These are phyloP conservation scores for Crepidodera aurea DNA, from an alignment of 2,888 invertebrate genomes.

Conservation along the genomic window DNA sequence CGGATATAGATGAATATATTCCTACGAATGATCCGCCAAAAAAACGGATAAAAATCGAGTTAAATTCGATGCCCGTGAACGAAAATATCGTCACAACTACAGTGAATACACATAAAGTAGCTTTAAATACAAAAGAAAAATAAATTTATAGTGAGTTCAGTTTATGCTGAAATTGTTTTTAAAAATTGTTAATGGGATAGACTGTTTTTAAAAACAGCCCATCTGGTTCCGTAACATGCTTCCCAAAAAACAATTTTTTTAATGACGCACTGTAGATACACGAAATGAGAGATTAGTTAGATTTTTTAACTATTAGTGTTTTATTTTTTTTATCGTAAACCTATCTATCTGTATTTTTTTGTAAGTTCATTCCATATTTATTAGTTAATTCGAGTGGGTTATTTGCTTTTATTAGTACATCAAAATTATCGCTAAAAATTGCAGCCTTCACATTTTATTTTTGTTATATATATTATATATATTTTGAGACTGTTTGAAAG, in stretches of 20 bases:
- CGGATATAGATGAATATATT: constrained; percentile 51
- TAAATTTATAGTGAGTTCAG: constrained; percentile 4
- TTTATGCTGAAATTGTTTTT: too few species aligned
- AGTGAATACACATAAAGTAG: constrained; percentile 33
- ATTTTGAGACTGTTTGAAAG: constrained; percentile 19
- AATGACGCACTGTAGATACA: not conserved
- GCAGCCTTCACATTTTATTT: not conserved
- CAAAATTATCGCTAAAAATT: not conserved
- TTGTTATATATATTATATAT: not conserved
- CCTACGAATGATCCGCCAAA: constrained; percentile 44
- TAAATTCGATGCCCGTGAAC: constrained; percentile 22
- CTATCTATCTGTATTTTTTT: constrained; percentile 12
- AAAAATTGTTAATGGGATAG: too few species aligned
- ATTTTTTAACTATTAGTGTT: constrained; percentile 5
- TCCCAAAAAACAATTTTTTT: not conserved
- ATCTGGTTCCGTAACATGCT: too few species aligned
- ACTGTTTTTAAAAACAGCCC: too few species aligned
- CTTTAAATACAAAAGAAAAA: constrained; percentile 38
- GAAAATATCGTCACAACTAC: constrained; percentile 37
- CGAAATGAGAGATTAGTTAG: not conserved
- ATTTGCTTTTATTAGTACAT: constrained; percentile 1
- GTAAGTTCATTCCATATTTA: constrained; percentile 25
- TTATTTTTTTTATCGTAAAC: not conserved
- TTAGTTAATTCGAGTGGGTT: constrained; percentile 2
- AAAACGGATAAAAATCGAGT: constrained; percentile 41